Conservation (phyloP, 2,797 vertebrate genomes). For the Thripadectes ignobilis region DNA sequence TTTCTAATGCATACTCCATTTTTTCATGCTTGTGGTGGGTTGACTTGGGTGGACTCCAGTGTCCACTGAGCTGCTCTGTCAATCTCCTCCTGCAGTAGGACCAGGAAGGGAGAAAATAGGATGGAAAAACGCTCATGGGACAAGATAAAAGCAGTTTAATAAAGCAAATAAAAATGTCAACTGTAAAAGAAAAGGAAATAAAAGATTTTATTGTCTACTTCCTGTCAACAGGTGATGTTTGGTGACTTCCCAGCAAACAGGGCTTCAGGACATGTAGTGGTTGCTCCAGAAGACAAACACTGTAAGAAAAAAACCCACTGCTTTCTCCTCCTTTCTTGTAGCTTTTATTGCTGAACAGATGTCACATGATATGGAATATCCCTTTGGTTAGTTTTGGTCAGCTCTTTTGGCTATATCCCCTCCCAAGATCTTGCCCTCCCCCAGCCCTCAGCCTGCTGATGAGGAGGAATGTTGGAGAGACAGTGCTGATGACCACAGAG, state of each 20-base stretch:
- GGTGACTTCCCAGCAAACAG: neutral
- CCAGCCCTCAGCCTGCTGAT: neutral
- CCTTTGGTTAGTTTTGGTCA: neutral
- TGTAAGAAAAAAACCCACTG: accelerated
- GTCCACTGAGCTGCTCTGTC: neutral
- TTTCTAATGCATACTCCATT: neutral
- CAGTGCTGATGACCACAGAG: neutral
- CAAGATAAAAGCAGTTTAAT: neutral
- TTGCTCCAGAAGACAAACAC: neutral
- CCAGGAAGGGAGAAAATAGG: neutral
- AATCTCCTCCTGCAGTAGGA: neutral
- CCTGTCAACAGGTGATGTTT: neutral
- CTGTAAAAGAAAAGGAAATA: neutral
- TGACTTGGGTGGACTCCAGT: neutral
- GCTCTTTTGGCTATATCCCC: neutral
- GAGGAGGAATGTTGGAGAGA: neutral
- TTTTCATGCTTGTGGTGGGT: neutral
- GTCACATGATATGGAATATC: neutral
- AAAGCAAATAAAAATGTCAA: neutral
- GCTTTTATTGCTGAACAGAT: neutral
- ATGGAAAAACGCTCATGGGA: accelerated
- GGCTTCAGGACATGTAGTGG: neutral
- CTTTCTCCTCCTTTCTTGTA: neutral
- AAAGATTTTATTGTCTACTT: neutral
- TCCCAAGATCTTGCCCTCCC: neutral